These are phyloP conservation scores for Eidolon dupreanum DNA, from an alignment of 2,797 vertebrate genomes.

Conservation along the genomic window DNA sequence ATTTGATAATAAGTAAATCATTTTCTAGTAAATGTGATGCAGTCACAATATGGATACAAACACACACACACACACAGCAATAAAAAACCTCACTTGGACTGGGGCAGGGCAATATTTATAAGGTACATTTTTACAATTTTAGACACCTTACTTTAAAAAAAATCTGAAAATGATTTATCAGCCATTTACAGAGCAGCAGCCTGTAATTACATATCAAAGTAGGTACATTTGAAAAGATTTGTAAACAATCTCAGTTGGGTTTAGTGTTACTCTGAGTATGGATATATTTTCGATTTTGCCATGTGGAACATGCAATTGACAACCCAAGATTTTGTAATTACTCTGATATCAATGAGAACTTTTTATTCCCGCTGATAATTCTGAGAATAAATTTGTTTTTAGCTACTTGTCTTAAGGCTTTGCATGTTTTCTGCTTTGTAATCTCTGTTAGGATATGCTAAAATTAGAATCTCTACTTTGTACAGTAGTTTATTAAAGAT, in stretches of 20 bases:
- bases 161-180: conserved; percentile 2
- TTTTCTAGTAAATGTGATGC: not conserved
- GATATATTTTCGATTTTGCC: conserved; percentile 28
- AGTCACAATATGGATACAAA: not conserved
- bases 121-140: conserved; percentile 14
- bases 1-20: not conserved
- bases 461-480: conserved; percentile 54
- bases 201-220: conserved; percentile 47
- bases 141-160: conserved; percentile 13
- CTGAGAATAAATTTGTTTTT: conserved; percentile 50
- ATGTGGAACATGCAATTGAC: not conserved
- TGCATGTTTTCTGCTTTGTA: conserved; percentile 49
- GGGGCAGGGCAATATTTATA: not conserved
- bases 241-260: conserved; percentile 20
- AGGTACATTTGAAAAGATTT: conserved; percentile 21
- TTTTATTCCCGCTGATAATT: not conserved
- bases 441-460: conserved; percentile 43
- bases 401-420: conserved; percentile 27
- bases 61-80: not conserved
- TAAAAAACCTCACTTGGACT: not conserved
- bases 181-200: not conserved
- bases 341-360: not conserved
- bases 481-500: conserved; percentile 60
- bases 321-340: conserved; percentile 48
- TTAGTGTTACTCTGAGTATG: conserved; percentile 11